Evolutionary conservation across 53 echinoderm and acorn worm species (phyloP), one percentile per base, ranked within the genome.

Genomic region (Temnopleurus reevesii): DNA sequence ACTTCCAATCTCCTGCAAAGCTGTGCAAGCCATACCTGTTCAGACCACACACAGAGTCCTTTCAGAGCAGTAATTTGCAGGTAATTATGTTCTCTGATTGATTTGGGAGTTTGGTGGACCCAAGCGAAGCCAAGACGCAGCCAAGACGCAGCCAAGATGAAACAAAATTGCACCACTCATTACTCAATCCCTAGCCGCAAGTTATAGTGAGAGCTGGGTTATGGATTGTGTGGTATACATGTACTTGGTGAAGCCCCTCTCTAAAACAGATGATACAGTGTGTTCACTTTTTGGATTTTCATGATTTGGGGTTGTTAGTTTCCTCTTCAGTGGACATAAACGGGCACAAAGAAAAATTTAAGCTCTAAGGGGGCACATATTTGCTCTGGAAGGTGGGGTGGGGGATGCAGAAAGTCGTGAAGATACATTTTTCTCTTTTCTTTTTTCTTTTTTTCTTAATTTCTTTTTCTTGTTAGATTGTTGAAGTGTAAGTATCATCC

Each of bases 41-140:
- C 85, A 85, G 85, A 60, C 59, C 85, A 12, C 85, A 85, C 60
- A 45, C 85, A 13, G 85, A 36, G 85, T 41, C 58, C 29, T 8
- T 24, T 34, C 45, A 45, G 85, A 36, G 46, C n/a, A 60, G 58
- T 85, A 60, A 85, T 85, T 85, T 60, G 25, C 28, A 19, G 60
- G 85, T 85, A 85, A 85, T 85, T 85, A 59, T 19, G 34, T 44
- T 4, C 59, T 60, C 19, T 85, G 85, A 85, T 85, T 85, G 85
- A 85, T 83, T 83, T 83, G 83, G 56, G 83, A 31, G 54, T 56
- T 54, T 56, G 83, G 83, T 55, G 83, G 30, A n/a, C 43, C 80
- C 80, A 49, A 47, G 47, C 53, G 41, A 36, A 71, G 71, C 43
- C 2, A 64, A 34, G 64, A n/a, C 18, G 63, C 30, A 34, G 17